Conservation (phyloP, 2,113 vertebrate genomes). For the Camelus bactrianus region DNA sequence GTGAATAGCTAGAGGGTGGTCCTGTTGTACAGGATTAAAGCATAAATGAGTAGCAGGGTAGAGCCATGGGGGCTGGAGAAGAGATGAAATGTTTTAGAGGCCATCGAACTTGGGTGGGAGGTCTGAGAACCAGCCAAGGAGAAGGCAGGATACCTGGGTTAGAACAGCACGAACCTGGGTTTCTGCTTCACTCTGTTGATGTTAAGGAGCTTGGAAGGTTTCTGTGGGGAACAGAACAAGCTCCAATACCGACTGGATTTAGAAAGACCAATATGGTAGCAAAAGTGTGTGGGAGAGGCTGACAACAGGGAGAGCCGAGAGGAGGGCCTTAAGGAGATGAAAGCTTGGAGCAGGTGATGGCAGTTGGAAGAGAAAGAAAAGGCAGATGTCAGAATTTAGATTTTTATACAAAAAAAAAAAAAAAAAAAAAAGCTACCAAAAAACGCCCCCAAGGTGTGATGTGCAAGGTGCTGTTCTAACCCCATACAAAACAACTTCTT, state of each 20-base stretch:
- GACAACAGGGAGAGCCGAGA: neutral
- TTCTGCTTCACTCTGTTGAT: neutral
- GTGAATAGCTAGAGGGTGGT: neutral
- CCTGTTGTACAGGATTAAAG: neutral
- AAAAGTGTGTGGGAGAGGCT: neutral
- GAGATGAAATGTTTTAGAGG: neutral
- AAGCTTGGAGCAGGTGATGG: neutral
- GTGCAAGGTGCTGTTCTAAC: neutral
- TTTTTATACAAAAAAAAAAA: neutral
- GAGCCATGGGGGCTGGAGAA: neutral
- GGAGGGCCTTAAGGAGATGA: neutral
- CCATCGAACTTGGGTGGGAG: neutral
- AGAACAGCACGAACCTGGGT: neutral
- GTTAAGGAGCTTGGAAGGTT: neutral
- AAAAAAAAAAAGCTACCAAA: too few species aligned
- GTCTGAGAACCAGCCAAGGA: neutral
- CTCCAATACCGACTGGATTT: neutral
- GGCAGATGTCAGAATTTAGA: neutral
- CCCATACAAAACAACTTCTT: neutral
- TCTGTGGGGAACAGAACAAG: neutral
- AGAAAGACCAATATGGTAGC: neutral
- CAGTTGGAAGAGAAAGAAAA: neutral
- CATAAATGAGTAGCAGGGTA: neutral
- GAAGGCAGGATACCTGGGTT: neutral
- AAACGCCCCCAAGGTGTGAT: neutral